These are phyloP conservation scores for Myrmecobius fasciatus DNA, from an alignment of 2,113 vertebrate species.

Conservation along the genomic window DNA sequence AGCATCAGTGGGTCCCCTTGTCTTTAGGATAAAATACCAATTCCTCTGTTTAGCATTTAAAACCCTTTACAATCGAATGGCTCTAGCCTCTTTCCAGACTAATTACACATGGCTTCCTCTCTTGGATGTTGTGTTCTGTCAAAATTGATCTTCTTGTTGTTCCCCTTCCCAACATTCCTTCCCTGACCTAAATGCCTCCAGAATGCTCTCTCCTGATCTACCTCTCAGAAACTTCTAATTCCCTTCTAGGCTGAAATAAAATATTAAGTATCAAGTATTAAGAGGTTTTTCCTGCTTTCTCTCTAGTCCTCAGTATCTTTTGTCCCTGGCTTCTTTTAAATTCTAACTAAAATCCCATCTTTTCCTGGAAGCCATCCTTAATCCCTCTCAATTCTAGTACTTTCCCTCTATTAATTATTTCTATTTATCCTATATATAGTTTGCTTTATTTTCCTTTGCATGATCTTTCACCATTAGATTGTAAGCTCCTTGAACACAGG, in stretches of 20 bases:
- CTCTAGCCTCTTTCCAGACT: conserved; percentile 11
- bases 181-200: not conserved
- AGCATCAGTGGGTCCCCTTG: not conserved
- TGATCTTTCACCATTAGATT: not conserved
- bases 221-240: not conserved
- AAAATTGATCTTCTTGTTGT: not conserved
- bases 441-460: not conserved
- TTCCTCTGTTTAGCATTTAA: conserved; percentile 28
- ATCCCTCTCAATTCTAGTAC: not conserved
- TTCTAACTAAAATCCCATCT: not conserved
- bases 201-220: not conserved
- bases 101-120: not conserved
- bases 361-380: not conserved
- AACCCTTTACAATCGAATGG: not conserved
- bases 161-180: not conserved
- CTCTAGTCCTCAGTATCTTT: not conserved
- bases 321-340: not conserved
- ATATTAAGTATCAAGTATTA: not conserved
- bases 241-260: not conserved
- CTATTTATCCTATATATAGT: not conserved
- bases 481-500: not conserved
- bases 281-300: not conserved
- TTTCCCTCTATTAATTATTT: not conserved
- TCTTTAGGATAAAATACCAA: conserved; percentile 1
- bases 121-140: not conserved